Evolutionary conservation across 2,113 vertebrate genomes (phyloP), one percentile per base, ranked within the genome.

Genomic region (Etheostoma cragini): DNA sequence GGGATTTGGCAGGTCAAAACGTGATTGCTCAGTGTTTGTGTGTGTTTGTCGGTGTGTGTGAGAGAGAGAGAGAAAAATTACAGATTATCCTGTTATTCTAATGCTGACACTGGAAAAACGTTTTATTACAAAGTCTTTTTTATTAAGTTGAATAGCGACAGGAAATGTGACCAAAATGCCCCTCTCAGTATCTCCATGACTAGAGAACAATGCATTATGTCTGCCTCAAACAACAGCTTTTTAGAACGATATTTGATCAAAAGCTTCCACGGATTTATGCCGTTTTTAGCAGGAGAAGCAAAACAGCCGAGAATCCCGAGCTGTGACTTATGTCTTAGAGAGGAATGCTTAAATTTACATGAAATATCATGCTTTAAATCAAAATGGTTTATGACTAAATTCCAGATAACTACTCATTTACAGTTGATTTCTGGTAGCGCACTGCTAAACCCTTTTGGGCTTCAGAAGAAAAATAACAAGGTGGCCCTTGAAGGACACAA

Each of bases 281-380:
- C 8, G 10, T 60, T 82, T 42, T 33, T 15, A 77, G 62, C 61
- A n/a, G 62, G 17, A 57, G 46, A 74, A 80, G 78, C 54, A 73
- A 54, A 52, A 66, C 45, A 54, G 73, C 66, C 17, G 38, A 60
- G 66, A 85, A 72, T 80, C 82, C 76, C 22, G 42, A 53, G 60
- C 62, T 87, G 78, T 95, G 95, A 96, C 95, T 94, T 95, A 88
- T 82, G 61, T 64, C 49, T 69, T 96, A 95, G 96, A 95, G 95
- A 96, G 97, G 97, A 98, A 98, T 97, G 97, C 96, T 95, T 96
- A 97, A 95, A 96, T 96, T 95, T 95, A 97, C 95, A 96, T 85
- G 61, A 84, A 95, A 94, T 93, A 95, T 97, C 96, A 97, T 97
- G 96, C 95, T 96, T 95, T 64, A 95, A 57, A 35, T 65, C 52